Percentiles rank a stretch among this genome's conserved stretches.
Conservation (phyloP, 2,888 invertebrate species). For the Luperina nickerlii region DNA sequence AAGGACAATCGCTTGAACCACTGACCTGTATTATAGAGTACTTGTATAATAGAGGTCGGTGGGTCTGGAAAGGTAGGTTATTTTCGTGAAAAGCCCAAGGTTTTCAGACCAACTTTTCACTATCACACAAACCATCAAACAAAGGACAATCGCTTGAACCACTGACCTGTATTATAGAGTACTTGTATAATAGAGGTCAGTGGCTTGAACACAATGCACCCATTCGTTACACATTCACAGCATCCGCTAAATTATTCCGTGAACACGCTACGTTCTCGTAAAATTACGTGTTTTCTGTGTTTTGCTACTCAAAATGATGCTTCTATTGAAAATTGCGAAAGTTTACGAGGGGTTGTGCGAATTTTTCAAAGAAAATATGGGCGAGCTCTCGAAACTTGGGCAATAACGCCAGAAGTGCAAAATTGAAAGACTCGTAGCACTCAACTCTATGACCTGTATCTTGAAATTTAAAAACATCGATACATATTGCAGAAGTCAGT, state of each 20-base stretch:
- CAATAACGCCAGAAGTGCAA: slow-evolving; percentile 67
- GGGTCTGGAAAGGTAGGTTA: neutral
- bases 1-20: slow-evolving; percentile 25
- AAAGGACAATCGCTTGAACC: slow-evolving; percentile 28
- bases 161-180: no score
- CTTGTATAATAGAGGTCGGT: no score
- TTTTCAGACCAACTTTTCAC: slow-evolving; percentile 27
- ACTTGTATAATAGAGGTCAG: no score
- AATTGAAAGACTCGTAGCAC: slow-evolving; percentile 39
- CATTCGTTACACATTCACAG: slow-evolving; percentile 19
- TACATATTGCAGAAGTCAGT: neutral
- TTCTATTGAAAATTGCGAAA: slow-evolving; percentile 70
- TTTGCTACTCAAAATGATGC: slow-evolving; percentile 48
- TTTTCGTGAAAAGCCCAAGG: neutral
- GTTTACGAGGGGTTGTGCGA: slow-evolving; percentile 62
- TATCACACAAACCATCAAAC: slow-evolving; percentile 21
- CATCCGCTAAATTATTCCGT: slow-evolving; percentile 30
- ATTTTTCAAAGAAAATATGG: slow-evolving; percentile 69
- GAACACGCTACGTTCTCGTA: slow-evolving; percentile 32
- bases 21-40: no score
- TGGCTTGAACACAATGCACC: slow-evolving; percentile 21
- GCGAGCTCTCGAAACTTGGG: slow-evolving; percentile 68
- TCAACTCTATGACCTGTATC: slow-evolving; percentile 28
- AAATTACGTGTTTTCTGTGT: slow-evolving; percentile 37
- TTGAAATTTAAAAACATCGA: slow-evolving; percentile 26